These are phyloP conservation scores for Asteroscopus sphinx DNA, from an alignment of 2,888 invertebrate species.

Conservation along the genomic window DNA sequence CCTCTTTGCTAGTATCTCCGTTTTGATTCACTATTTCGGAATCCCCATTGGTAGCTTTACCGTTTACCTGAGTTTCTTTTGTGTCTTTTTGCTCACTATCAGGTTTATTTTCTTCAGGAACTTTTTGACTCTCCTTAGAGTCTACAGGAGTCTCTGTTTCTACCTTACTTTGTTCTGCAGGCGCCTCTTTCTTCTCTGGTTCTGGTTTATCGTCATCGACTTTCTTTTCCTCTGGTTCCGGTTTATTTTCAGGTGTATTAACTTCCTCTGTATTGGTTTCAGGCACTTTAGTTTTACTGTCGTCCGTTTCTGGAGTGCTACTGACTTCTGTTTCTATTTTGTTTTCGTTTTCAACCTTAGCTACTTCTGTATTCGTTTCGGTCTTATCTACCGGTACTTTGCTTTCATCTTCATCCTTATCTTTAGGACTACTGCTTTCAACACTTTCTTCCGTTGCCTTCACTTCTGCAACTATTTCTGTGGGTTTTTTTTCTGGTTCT, in stretches of 20 bases:
- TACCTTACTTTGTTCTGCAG: constrained; percentile 32
- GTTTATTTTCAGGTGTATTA: constrained; percentile 31
- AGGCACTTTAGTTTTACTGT: constrained; percentile 50
- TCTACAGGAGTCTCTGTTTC: constrained; percentile 50
- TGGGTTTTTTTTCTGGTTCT: constrained; percentile 47
- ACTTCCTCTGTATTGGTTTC: constrained; percentile 41
- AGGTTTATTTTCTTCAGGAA: constrained; percentile 55
- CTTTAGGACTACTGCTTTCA: constrained; percentile 50
- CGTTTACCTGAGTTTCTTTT: constrained; percentile 77
- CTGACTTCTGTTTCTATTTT: constrained; percentile 46
- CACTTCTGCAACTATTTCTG: constrained; percentile 47
- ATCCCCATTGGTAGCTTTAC: constrained; percentile 78
- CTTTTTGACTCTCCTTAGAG: constrained; percentile 48
- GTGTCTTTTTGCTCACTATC: constrained; percentile 67
- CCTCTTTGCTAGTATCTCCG: constrained; percentile 75
- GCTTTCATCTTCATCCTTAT: constrained; percentile 39
- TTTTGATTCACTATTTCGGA: constrained; percentile 69
- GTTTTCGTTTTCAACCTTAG: constrained; percentile 36
- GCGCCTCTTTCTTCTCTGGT: constrained; percentile 31
- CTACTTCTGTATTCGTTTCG: constrained; percentile 28
- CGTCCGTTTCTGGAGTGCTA: constrained; percentile 42
- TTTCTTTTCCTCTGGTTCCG: constrained; percentile 43
- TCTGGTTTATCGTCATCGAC: constrained; percentile 32
- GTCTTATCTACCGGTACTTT: constrained; percentile 38
- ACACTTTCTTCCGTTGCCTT: constrained; percentile 53